phyloP scores from a whole-genome alignment of 2,797 vertebrate genomes.

The Tinamus major region DNA sequence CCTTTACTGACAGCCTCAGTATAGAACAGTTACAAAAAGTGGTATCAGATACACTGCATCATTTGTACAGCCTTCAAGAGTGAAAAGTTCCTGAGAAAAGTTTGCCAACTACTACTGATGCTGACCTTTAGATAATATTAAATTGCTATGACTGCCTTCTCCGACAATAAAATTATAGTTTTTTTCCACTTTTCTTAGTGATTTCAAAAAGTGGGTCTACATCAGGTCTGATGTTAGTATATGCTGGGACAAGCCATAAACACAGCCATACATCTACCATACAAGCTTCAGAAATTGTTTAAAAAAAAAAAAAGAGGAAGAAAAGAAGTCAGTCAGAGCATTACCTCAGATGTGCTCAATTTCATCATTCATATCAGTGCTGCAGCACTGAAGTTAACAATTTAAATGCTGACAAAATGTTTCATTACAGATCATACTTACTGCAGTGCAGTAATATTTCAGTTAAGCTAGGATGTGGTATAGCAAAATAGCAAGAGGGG shows the following conservation, averaged over 20 bases:
- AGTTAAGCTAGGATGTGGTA: not conserved
- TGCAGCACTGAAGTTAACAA: not conserved
- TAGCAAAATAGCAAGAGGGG: not conserved
- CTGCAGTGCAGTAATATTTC: not conserved
- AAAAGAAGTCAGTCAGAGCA: not conserved
- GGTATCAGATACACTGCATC: not conserved
- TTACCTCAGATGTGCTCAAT: not conserved
- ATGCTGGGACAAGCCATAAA: not conserved
- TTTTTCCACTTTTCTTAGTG: not conserved
- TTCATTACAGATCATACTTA: slow-evolving; percentile 1
- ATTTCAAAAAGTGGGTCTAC: not conserved
- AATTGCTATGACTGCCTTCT: not conserved
- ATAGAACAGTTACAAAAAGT: not conserved
- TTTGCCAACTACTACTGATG: not conserved
- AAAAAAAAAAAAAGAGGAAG: not conserved
- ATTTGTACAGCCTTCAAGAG: not conserved
- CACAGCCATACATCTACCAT: not conserved
- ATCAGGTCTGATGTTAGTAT: not conserved
- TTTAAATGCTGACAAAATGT: not conserved
- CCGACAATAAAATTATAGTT: not conserved
- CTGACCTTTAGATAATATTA: not conserved
- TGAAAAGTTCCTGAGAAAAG: not conserved
- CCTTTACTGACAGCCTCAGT: not conserved
- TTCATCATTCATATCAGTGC: not conserved
- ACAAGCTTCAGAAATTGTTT: not conserved